These are phyloP conservation scores for Brachionus rotundiformis DNA, from an alignment of 1,140 invertebrate genomes.

Conservation along the genomic window DNA sequence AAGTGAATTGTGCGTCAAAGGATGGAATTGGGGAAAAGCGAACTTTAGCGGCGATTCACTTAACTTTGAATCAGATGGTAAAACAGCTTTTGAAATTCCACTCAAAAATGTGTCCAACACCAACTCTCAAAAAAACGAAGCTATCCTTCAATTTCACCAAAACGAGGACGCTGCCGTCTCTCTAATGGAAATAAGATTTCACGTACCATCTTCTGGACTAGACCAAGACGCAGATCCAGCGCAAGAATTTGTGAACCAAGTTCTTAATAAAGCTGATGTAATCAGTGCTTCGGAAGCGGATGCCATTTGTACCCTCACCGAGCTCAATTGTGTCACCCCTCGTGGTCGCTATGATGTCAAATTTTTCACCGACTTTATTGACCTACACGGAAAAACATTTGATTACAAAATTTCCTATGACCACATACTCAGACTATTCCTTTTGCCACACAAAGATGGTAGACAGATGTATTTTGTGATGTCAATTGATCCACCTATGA, in stretches of 20 bases:
- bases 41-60: constrained; percentile 75
- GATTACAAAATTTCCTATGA: constrained; percentile 99
- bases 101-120: constrained; percentile 92
- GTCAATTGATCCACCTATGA: constrained; percentile 92
- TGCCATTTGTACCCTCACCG: constrained; percentile 91
- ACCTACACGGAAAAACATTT: constrained; percentile 99
- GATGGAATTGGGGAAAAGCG: constrained; percentile 98
- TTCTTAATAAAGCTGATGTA: constrained; percentile 94
- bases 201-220: constrained; percentile 75
- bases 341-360: constrained; percentile 99
- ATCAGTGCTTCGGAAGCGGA: constrained; percentile 90
- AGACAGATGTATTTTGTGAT: constrained; percentile 98
- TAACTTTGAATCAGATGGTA: constrained; percentile 81
- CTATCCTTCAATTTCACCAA: constrained; percentile 95
- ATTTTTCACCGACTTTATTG: constrained; percentile 93
- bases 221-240: constrained; percentile 76
- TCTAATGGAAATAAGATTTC: constrained; percentile 94
- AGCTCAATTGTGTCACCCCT: constrained; percentile 83
- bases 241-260: constrained; percentile 86
- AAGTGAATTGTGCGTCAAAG: constrained; percentile 89
- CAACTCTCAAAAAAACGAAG: constrained; percentile 96
- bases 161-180: constrained; percentile 97
- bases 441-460: constrained; percentile 95
- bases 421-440: constrained; percentile 87
- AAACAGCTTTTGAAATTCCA: constrained; percentile 91